A percentile compares a stretch with the other conserved stretches of the same genome.
These are phyloP conservation scores for Pipistrellus pipistrellus DNA, from an alignment of 2,797 vertebrate species.

Conservation along the genomic window DNA sequence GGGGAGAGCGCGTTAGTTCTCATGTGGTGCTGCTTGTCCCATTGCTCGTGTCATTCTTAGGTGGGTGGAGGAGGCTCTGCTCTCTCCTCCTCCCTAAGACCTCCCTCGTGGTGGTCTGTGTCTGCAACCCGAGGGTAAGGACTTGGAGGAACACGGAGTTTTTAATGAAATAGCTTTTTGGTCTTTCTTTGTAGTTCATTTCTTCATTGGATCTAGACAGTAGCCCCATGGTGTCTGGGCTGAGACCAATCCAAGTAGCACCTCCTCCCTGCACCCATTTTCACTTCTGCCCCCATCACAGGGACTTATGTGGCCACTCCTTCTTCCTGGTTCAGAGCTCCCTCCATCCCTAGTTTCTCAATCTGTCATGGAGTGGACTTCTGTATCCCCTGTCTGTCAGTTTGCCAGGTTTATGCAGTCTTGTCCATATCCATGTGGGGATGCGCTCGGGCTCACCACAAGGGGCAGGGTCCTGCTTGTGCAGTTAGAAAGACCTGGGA, in stretches of 20 bases:
- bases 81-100: too few species aligned
- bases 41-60: neutral
- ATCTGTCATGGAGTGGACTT: neutral
- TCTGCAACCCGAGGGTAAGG: too few species aligned
- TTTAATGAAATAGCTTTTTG: neutral
- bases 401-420: neutral
- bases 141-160: neutral
- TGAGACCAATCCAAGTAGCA: neutral
- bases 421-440: neutral
- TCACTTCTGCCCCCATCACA: neutral
- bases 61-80: too few species aligned
- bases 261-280: fast-evolving
- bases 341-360: neutral
- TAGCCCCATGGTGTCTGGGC: neutral
- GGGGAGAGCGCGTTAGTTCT: neutral
- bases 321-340: neutral
- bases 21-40: neutral
- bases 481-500: neutral
- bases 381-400: neutral
- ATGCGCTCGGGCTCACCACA: fast-evolving
- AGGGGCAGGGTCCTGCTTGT: neutral
- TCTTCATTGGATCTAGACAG: neutral
- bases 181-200: neutral
- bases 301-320: fast-evolving
- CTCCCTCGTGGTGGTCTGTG: too few species aligned